phyloP scores from a whole-genome alignment of 1,140 invertebrate species.

The Sarcophaga bullata region DNA sequence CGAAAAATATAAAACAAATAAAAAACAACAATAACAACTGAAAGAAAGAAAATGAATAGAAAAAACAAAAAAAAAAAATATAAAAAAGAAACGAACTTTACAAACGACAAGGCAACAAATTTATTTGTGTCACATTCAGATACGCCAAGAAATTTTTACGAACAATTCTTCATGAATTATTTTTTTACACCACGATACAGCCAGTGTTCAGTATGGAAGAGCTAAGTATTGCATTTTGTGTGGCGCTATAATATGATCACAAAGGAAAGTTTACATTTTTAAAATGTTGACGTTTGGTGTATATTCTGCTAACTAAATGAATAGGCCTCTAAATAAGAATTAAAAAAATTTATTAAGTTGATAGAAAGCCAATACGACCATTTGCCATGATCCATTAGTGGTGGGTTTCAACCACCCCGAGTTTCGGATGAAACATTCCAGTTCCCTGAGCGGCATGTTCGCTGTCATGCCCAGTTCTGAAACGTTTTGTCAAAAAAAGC shows the following conservation, averaged over 20 bases:
- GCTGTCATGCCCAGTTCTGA: too few species aligned
- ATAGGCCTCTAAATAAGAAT: too few species aligned
- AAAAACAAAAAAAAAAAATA: neutral
- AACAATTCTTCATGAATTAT: constrained; percentile 27
- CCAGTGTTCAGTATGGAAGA: too few species aligned
- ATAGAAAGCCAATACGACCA: too few species aligned
- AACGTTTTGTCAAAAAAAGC: too few species aligned
- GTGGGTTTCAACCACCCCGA: too few species aligned
- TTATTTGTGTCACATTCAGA: constrained; percentile 26
- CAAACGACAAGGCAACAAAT: constrained; percentile 15
- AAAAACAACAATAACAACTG: too few species aligned
- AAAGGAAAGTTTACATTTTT: neutral
- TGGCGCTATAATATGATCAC: neutral
- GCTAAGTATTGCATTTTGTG: neutral
- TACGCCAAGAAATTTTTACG: constrained; percentile 20
- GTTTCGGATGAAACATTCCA: too few species aligned
- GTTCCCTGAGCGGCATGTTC: too few species aligned
- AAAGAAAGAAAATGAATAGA: too few species aligned
- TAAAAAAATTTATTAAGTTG: too few species aligned
- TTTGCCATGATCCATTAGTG: too few species aligned
- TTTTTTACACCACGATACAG: neutral
- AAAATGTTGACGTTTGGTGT: neutral
- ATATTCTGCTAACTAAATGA: neutral
- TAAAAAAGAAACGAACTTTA: neutral
- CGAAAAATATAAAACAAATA: neutral